Evolutionary conservation across 2,888 invertebrate species (phyloP).

Genomic region (Trissonchulus latispiculum): DNA sequence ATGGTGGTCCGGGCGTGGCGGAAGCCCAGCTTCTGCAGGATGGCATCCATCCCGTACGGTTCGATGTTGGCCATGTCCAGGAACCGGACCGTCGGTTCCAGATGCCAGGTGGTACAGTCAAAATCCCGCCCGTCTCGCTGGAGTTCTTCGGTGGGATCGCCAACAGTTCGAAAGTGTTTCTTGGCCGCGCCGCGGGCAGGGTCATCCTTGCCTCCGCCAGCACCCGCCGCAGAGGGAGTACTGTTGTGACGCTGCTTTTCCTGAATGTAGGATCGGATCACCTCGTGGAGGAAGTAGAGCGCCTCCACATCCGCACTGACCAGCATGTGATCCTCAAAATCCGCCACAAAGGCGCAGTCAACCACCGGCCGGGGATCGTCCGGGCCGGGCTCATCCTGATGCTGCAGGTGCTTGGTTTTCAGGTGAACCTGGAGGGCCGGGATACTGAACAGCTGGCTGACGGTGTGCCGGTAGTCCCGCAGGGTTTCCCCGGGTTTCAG

Average conservation of each 20-base stretch:
- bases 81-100: conserved; percentile 59
- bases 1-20: conserved; percentile 94
- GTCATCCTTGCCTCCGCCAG: not conserved
- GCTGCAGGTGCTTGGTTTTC: conserved; percentile 78
- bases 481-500: not conserved
- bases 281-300: conserved; percentile 91
- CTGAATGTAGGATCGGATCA: conserved; percentile 78
- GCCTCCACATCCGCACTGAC: conserved; percentile 67
- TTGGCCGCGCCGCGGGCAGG: not conserved
- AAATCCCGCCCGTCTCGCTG: conserved; percentile 80
- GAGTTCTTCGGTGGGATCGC: conserved; percentile 44
- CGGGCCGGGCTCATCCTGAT: conserved; percentile 8
- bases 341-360: conserved; percentile 91
- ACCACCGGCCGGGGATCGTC: conserved; percentile 52
- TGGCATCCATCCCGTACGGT: conserved; percentile 95
- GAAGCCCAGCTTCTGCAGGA: conserved; percentile 91
- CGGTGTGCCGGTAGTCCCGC: conserved; percentile 66
- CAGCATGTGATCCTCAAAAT: conserved; percentile 92
- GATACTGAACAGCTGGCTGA: conserved; percentile 91
- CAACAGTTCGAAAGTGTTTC: not conserved
- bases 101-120: conserved; percentile 86
- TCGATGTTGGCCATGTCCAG: conserved; percentile 55
- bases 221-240: not conserved
- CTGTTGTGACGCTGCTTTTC: not conserved
- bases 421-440: conserved; percentile 83